A percentile compares a stretch with the other conserved stretches of the same genome.
Conservation (phyloP, 2,797 vertebrate species). For the Bryconaethiops microstoma region DNA sequence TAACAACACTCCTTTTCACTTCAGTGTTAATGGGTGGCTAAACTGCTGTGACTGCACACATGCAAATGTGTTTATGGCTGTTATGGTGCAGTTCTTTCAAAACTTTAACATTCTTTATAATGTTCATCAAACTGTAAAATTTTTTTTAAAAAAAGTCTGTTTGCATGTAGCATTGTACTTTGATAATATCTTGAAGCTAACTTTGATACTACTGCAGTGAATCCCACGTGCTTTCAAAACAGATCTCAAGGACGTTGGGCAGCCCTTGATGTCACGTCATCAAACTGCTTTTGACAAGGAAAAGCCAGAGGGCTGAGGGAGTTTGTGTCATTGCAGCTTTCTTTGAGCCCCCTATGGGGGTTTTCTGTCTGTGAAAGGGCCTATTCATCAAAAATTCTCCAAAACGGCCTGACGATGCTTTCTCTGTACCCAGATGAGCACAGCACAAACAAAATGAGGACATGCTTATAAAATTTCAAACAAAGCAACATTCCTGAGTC, state of each 20-base stretch:
- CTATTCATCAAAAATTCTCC: conserved; percentile 34
- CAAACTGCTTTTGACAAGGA: conserved; percentile 30
- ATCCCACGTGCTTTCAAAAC: conserved; percentile 1
- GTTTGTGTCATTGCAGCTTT: conserved; percentile 27
- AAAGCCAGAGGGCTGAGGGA: conserved; percentile 36
- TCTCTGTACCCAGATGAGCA: neutral
- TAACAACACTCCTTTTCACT: too few species aligned
- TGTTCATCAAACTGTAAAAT: too few species aligned
- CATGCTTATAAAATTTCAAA: neutral
- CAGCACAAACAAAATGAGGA: neutral
- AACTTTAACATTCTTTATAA: too few species aligned
- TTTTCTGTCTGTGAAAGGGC: conserved; percentile 22
- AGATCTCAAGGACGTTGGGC: conserved; percentile 26
- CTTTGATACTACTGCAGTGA: neutral
- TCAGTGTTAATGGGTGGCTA: too few species aligned
- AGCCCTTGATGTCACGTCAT: conserved; percentile 34
- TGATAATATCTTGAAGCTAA: neutral
- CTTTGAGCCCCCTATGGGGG: conserved; percentile 18
- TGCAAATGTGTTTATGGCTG: too few species aligned
- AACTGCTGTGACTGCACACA: too few species aligned
- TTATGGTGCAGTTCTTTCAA: too few species aligned
- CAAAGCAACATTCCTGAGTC: neutral
- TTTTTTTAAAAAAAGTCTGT: neutral
- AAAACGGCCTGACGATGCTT: neutral
- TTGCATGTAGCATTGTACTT: neutral